phyloP scores from a whole-genome alignment of 2,888 invertebrate species.

The Helobdella robusta region DNA sequence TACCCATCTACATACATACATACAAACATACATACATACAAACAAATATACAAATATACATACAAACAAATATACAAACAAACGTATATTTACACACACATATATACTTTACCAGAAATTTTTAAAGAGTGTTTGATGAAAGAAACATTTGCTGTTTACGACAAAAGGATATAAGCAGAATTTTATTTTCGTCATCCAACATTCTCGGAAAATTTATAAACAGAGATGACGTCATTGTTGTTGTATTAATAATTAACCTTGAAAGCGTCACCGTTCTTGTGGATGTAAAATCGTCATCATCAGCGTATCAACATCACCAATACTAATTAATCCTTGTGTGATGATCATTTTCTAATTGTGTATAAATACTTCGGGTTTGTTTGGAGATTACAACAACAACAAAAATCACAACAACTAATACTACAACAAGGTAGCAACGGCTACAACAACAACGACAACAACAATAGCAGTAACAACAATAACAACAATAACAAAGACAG shows the following conservation, averaged over 20 bases:
- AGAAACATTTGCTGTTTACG: no score
- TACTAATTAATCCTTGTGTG: no score
- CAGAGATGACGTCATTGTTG: no score
- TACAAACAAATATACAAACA: not conserved
- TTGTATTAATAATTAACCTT: no score
- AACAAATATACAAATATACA: conserved; percentile 16
- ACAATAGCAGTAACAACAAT: not conserved
- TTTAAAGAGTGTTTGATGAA: no score
- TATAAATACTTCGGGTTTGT: no score
- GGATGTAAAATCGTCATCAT: no score
- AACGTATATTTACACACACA: conserved; percentile 12
- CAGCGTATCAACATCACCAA: no score
- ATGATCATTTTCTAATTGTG: no score
- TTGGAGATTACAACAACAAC: not conserved
- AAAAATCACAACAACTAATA: not conserved
- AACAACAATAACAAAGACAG: not conserved
- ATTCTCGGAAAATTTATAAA: not conserved
- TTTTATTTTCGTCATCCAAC: not conserved
- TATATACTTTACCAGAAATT: not conserved
- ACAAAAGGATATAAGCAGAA: not conserved
- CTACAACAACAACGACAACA: not conserved
- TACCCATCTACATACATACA: conserved; percentile 14
- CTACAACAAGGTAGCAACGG: not conserved
- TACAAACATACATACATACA: conserved; percentile 21
- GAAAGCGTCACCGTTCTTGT: no score